Percentiles rank a stretch among this genome's conserved stretches.
These are phyloP conservation scores for Pseudomyrmex cubaensis DNA, from an alignment of 1,140 invertebrate species.

Conservation along the genomic window DNA sequence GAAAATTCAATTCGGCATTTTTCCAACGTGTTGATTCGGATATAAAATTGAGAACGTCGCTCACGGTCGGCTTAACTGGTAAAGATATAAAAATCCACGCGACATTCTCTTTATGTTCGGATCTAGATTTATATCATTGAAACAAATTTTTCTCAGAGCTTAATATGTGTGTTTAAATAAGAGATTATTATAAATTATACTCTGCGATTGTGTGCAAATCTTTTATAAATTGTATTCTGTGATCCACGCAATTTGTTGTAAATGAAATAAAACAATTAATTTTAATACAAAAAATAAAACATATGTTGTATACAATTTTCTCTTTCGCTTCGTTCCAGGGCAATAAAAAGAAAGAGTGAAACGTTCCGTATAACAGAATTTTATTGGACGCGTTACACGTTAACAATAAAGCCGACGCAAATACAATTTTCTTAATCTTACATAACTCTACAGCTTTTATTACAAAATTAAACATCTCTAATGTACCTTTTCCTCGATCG, in stretches of 20 bases:
- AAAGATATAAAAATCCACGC: constrained; percentile 30
- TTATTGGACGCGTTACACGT: constrained; percentile 71
- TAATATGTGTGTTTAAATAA: neutral
- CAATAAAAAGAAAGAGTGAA: constrained; percentile 13
- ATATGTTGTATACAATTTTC: neutral
- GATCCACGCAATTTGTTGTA: neutral
- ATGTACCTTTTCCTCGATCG: constrained; percentile 22
- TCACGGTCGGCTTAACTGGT: constrained; percentile 12
- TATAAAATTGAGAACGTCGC: constrained; percentile 28
- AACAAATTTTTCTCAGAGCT: neutral
- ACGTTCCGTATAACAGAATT: constrained; percentile 69
- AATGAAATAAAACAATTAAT: too few species aligned
- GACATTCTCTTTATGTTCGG: neutral
- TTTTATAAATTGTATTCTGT: neutral
- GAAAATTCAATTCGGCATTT: constrained; percentile 4
- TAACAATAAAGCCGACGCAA: constrained; percentile 71
- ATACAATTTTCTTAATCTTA: constrained; percentile 63
- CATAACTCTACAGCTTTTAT: constrained; percentile 64
- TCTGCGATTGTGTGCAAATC: too few species aligned
- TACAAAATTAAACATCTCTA: constrained; percentile 70
- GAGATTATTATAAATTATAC: neutral
- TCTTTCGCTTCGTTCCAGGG: neutral
- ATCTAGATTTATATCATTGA: neutral
- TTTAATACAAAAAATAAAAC: neutral
- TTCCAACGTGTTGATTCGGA: constrained; percentile 16